phyloP scores from a whole-genome alignment of 2,888 invertebrate species.

The Torymus aiolomorphi region DNA sequence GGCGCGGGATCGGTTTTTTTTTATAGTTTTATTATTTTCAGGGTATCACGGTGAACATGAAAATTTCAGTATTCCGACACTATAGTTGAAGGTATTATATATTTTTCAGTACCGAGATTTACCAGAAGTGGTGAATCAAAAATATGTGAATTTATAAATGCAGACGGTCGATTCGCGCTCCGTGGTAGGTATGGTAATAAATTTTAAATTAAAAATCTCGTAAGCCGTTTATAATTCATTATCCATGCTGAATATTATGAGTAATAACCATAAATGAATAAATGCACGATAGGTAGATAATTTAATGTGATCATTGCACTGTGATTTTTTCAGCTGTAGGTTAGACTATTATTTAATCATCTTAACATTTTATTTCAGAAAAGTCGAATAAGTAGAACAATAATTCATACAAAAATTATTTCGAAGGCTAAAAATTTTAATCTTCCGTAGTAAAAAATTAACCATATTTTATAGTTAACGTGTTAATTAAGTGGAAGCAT shows the following conservation, averaged over 20 bases:
- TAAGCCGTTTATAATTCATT: slow-evolving; percentile 74
- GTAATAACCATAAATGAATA: slow-evolving; percentile 75
- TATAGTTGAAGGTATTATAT: slow-evolving; percentile 56
- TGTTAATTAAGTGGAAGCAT: too few relatives aligned
- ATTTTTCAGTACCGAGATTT: too few relatives aligned
- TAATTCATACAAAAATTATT: not conserved
- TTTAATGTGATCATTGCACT: slow-evolving; percentile 66
- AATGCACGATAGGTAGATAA: slow-evolving; percentile 73
- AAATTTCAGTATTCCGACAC: too few relatives aligned
- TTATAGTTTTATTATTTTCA: too few relatives aligned
- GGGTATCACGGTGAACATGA: not conserved
- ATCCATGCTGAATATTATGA: slow-evolving; percentile 71
- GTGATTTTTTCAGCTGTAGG: slow-evolving; percentile 46
- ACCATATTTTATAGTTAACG: too few relatives aligned
- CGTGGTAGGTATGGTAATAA: slow-evolving; percentile 72
- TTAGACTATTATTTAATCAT: slow-evolving; percentile 12
- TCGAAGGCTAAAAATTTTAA: too few relatives aligned
- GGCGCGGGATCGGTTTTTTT: slow-evolving; percentile 29
- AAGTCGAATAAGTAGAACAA: slow-evolving; percentile 1
- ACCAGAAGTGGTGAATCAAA: slow-evolving; percentile 59
- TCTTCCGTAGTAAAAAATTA: too few relatives aligned
- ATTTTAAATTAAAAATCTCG: slow-evolving; percentile 71
- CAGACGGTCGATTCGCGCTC: slow-evolving; percentile 57
- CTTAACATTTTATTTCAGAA: slow-evolving; percentile 15
- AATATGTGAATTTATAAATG: slow-evolving; percentile 45